Evolutionary conservation across 2,888 invertebrate species (phyloP).

Genomic region (Brachyptera risi): DNA sequence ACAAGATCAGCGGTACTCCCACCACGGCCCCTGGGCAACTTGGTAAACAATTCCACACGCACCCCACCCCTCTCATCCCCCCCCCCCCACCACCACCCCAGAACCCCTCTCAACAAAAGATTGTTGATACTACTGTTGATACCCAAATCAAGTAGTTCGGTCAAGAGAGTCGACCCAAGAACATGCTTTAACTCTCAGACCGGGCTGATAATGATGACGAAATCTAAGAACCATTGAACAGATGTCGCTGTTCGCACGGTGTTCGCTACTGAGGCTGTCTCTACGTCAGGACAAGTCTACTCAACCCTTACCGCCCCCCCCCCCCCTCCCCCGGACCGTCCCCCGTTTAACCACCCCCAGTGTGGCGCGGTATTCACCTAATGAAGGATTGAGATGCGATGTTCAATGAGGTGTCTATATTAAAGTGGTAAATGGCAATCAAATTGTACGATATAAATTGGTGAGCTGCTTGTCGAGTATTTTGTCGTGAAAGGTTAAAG

Average conservation of each 20-base stretch:
- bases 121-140: constrained; percentile 18
- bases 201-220: constrained; percentile 5
- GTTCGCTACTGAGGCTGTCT: background rate
- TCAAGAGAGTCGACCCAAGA: constrained; percentile 8
- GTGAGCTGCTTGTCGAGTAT: background rate
- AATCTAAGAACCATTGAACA: constrained; percentile 12
- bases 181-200: constrained; percentile 17
- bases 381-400: background rate
- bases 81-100: background rate
- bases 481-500: background rate
- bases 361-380: background rate
- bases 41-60: constrained; percentile 10
- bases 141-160: constrained; percentile 14
- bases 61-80: background rate
- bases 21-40: constrained; percentile 8
- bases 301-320: no score
- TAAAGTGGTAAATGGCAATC: background rate
- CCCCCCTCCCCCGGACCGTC: no score
- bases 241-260: constrained; percentile 1
- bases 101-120: constrained; percentile 4
- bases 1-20: background rate
- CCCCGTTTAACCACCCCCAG: no score
- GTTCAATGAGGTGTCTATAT: constrained; percentile 1
- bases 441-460: background rate
- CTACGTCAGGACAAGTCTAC: no score